phyloP scores from a whole-genome alignment of 2,888 invertebrate species.

The Drosophila fungiperda region DNA sequence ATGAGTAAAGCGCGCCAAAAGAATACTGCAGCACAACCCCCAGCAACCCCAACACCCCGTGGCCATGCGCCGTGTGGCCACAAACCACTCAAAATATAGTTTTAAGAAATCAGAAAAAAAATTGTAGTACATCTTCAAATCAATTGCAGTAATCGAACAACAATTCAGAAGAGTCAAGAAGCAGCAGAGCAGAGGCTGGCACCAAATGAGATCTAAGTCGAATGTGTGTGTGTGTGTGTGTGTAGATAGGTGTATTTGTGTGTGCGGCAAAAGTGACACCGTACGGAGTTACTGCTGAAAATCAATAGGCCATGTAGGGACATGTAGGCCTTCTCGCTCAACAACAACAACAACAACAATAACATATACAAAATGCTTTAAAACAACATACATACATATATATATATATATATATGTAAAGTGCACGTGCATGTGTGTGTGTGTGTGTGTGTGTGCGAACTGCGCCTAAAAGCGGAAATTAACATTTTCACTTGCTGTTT shows the following conservation, averaged over 20 bases:
- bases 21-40: conserved; percentile 13
- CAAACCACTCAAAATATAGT: background rate
- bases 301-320: conserved; percentile 75
- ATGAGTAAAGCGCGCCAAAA: conserved; percentile 52
- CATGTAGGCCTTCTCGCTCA: conserved; percentile 45
- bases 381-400: conserved; percentile 32
- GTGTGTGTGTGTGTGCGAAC: conserved; percentile 28
- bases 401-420: background rate
- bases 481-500: conserved; percentile 77
- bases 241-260: conserved; percentile 3
- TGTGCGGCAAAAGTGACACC: conserved; percentile 39
- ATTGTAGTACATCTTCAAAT: conserved; percentile 44
- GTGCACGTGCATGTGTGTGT: conserved; percentile 7
- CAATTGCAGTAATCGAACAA: conserved; percentile 59
- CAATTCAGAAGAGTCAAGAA: conserved; percentile 29
- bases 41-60: background rate
- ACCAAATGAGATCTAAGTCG: background rate
- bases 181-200: conserved; percentile 5
- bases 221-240: background rate
- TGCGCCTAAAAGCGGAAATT: conserved; percentile 77
- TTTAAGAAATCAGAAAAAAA: background rate
- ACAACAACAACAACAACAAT: conserved; percentile 14
- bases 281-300: conserved; percentile 57
- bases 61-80: background rate
- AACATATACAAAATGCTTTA: conserved; percentile 24